A percentile compares a stretch with the other conserved stretches of the same genome.
Conservation (phyloP, 2,888 invertebrate species). For the Agapostemon virescens region DNA sequence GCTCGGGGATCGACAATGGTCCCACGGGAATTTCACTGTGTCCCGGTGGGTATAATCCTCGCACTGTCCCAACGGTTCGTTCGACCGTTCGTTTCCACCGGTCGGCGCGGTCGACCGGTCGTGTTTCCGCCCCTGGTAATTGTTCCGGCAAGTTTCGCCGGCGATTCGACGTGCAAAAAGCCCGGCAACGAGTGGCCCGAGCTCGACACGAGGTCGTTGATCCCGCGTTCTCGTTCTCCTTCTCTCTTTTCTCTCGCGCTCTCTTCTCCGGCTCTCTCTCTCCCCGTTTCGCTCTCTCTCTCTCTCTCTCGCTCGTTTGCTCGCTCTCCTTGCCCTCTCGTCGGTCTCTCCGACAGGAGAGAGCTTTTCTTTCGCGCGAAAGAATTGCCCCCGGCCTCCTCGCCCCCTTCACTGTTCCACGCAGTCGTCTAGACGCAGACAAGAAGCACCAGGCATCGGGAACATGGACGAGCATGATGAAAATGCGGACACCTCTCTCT, state of each 20-base stretch:
- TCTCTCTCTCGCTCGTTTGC: neutral
- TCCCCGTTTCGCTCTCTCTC: neutral
- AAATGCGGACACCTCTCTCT: neutral
- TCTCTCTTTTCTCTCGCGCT: neutral
- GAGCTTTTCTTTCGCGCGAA: conserved; percentile 7
- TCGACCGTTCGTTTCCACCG: neutral
- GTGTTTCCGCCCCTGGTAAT: neutral
- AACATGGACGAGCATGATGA: neutral
- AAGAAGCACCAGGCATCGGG: conserved; percentile 11
- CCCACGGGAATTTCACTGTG: neutral
- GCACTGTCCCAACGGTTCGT: neutral
- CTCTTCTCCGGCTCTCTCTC: neutral
- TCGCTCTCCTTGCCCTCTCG: neutral
- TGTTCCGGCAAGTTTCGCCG: neutral
- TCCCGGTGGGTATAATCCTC: neutral
- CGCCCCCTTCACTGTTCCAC: neutral
- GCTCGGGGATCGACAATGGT: neutral
- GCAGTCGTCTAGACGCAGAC: conserved; percentile 9
- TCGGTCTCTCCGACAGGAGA: neutral
- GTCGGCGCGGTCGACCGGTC: neutral
- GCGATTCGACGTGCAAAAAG: neutral
- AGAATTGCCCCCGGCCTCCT: conserved; percentile 2
- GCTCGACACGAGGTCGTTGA: conserved; percentile 13
- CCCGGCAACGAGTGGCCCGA: conserved; percentile 3
- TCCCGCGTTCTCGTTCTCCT: neutral